Conservation (phyloP, 2,797 vertebrate species). For the Sebastes ruberrimus region DNA sequence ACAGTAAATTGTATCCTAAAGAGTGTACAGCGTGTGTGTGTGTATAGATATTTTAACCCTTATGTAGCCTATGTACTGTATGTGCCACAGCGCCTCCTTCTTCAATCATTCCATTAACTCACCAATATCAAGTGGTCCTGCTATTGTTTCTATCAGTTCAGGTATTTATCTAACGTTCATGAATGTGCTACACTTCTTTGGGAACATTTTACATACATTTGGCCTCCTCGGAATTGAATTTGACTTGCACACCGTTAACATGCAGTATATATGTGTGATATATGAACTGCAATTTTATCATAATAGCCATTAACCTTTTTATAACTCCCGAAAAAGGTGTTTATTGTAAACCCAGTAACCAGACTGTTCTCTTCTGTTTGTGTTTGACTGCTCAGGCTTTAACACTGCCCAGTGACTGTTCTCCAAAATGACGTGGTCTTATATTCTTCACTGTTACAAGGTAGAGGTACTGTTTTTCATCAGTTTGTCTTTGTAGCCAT, state of each 20-base stretch:
- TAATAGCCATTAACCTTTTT: slow-evolving; percentile 61
- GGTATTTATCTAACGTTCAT: slow-evolving; percentile 58
- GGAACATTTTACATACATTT: slow-evolving; percentile 31
- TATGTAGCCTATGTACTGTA: slow-evolving; percentile 76
- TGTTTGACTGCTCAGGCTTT: slow-evolving; percentile 82
- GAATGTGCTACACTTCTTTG: slow-evolving; percentile 63
- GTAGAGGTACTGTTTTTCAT: slow-evolving; percentile 58
- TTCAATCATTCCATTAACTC: slow-evolving; percentile 78
- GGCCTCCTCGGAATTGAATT: slow-evolving; percentile 30
- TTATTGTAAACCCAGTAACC: slow-evolving; percentile 62
- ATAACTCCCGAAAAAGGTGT: slow-evolving; percentile 56
- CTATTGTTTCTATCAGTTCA: slow-evolving; percentile 45
- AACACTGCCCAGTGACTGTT: slow-evolving; percentile 83
- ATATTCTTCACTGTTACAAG: slow-evolving; percentile 59
- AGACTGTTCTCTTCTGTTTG: slow-evolving; percentile 76
- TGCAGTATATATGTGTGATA: slow-evolving; percentile 45
- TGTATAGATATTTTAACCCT: slow-evolving; percentile 72
- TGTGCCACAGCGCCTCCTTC: slow-evolving; percentile 74
- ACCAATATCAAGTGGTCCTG: slow-evolving; percentile 51
- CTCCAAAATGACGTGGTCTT: slow-evolving; percentile 61
- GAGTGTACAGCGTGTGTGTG: slow-evolving; percentile 74
- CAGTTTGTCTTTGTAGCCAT: slow-evolving; percentile 45
- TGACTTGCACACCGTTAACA: slow-evolving; percentile 53
- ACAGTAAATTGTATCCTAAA: slow-evolving; percentile 67
- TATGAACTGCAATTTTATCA: slow-evolving; percentile 52